Evolutionary conservation across 2,797 vertebrate species (phyloP).

Genomic region (Brachyrhaphis roseni): DNA sequence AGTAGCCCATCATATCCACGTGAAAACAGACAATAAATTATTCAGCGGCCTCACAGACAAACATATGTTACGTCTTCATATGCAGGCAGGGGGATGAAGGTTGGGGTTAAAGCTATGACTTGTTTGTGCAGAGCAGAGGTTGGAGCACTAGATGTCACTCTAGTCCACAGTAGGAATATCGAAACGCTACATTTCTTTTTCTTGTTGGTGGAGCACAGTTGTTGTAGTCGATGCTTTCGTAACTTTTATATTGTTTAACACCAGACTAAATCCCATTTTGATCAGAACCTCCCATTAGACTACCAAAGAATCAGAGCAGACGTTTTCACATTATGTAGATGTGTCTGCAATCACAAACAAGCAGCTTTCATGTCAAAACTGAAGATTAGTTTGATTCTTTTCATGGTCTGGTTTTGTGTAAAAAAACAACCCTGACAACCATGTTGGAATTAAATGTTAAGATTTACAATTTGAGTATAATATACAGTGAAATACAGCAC

Average conservation of each 20-base stretch:
- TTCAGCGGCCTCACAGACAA: slow-evolving; percentile 41
- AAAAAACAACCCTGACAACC: not conserved
- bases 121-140: slow-evolving; percentile 29
- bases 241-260: not conserved
- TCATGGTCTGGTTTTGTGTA: not conserved
- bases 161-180: slow-evolving; percentile 57
- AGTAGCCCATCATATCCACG: slow-evolving; percentile 68
- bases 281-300: slow-evolving; percentile 25
- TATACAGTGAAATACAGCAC: not conserved
- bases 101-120: slow-evolving; percentile 9
- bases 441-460: slow-evolving; percentile 2
- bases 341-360: slow-evolving; percentile 1
- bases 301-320: slow-evolving; percentile 14
- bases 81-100: slow-evolving; percentile 32
- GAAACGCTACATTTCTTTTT: slow-evolving; percentile 26
- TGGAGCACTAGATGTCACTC: slow-evolving; percentile 67
- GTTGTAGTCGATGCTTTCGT: slow-evolving; percentile 6
- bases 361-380: not conserved
- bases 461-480: not conserved
- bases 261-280: slow-evolving; percentile 10
- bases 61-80: slow-evolving; percentile 27
- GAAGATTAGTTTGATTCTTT: not conserved
- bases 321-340: slow-evolving; percentile 15
- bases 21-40: slow-evolving; percentile 64
- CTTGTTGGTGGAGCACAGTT: slow-evolving; percentile 17